Evolutionary conservation across 2,888 invertebrate genomes (phyloP).

Genomic region (Noctua janthina): DNA sequence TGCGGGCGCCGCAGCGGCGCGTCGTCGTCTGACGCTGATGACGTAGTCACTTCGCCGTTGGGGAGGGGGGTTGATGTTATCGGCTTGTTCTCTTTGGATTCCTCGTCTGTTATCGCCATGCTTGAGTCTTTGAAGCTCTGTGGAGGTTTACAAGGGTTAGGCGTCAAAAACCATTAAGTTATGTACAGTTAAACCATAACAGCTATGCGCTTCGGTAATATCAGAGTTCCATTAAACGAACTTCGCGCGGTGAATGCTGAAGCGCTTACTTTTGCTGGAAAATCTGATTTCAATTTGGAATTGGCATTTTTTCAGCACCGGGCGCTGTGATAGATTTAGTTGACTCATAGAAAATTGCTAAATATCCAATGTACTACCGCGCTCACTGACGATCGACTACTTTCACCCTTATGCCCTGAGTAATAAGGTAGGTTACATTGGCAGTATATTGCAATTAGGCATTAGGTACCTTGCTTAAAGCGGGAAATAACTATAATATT

Average conservation of each 20-base stretch:
- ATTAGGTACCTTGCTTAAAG: background rate
- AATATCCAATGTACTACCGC: background rate
- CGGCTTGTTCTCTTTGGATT: conserved; percentile 89
- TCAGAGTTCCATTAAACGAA: background rate
- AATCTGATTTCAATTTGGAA: background rate
- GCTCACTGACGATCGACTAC: too few species aligned
- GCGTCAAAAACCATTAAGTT: background rate
- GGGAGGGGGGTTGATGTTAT: conserved; percentile 86
- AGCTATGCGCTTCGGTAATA: background rate
- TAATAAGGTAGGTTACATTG: background rate
- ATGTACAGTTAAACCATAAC: background rate
- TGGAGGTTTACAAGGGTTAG: background rate
- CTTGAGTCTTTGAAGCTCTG: conserved; percentile 82
- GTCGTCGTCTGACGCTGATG: conserved; percentile 84
- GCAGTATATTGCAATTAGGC: background rate
- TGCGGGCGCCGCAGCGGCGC: conserved; percentile 82
- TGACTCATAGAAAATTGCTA: background rate
- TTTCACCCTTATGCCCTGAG: too few species aligned
- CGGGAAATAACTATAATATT: background rate
- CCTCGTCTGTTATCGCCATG: conserved; percentile 86
- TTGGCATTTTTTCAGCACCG: background rate
- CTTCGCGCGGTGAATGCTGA: background rate
- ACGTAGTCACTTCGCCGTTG: conserved; percentile 79
- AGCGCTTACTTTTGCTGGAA: background rate
- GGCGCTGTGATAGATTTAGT: background rate